phyloP scores from a whole-genome alignment of 2,888 invertebrate species.

The Dasysyrphus albostriatus region DNA sequence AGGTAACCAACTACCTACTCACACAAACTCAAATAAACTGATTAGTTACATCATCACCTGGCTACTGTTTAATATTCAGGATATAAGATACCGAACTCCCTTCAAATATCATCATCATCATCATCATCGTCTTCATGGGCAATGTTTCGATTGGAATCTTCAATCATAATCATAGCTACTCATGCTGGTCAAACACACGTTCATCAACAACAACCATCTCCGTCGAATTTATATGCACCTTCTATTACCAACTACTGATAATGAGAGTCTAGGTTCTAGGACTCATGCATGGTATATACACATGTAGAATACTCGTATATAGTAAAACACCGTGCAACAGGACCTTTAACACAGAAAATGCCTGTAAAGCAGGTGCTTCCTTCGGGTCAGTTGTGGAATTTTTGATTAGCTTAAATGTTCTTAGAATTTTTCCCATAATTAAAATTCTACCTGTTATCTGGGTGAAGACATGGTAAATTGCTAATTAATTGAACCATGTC shows the following conservation, averaged over 20 bases:
- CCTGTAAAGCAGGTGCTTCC: constrained; percentile 64
- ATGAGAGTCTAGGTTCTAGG: constrained; percentile 28
- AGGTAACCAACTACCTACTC: constrained; percentile 13
- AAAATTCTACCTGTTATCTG: constrained; percentile 68
- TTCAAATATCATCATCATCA: constrained; percentile 16
- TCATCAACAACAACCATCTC: constrained; percentile 18
- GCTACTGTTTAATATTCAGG: constrained; percentile 74
- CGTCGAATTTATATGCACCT: background rate
- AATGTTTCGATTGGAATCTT: constrained; percentile 71
- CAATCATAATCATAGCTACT: constrained; percentile 72
- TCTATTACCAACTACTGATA: constrained; percentile 37
- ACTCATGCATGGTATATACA: background rate
- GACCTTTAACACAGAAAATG: constrained; percentile 41
- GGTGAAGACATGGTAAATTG: constrained; percentile 68
- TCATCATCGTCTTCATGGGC: constrained; percentile 6
- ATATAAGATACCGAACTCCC: constrained; percentile 35
- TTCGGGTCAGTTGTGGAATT: constrained; percentile 57
- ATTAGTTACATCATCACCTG: constrained; percentile 72
- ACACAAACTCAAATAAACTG: constrained; percentile 30
- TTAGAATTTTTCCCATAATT: constrained; percentile 69
- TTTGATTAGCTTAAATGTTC: constrained; percentile 63
- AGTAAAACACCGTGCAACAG: constrained; percentile 32
- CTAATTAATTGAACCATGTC: constrained; percentile 69
- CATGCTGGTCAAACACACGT: constrained; percentile 60
- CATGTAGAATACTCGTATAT: background rate